Evolutionary conservation across 2,888 invertebrate species (phyloP), one percentile per base, ranked within the genome.

Genomic region (Lingula anatina): DNA sequence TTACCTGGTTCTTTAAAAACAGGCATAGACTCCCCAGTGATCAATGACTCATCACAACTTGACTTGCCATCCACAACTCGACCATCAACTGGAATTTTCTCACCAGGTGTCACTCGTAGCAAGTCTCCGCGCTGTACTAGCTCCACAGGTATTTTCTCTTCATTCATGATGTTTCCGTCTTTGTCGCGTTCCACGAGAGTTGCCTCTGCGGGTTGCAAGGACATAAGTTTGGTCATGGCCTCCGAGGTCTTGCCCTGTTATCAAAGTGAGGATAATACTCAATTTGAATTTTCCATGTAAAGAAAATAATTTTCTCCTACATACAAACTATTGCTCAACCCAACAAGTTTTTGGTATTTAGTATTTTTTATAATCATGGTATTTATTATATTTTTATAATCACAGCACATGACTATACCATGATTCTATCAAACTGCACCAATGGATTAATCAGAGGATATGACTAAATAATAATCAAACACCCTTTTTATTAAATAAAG

Each of bases 11-110:
- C 87, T 73, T 97, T 97, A 0, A 86, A 83, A 0, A 97, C 96
- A 0, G 97, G 96, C 94, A 99, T 93, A 3, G 92, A 90, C 73
- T 99, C 97, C 0, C 97, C 97, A 0, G 96, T 97, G 54, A 97
- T 96, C 9, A 97, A 83, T 5, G 94, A 92, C 76, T 97, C 96
- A 74, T 97, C 96, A 70, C 94, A 96, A 35, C 89, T 88, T 2
- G 92, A 93, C 65, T 86, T 85, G 0, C 97, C 97, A 47, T 85
- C 83, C n/a, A 84, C 75, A 1, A 97, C 94, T 68, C 87, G 86
- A 12, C 61, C 97, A 77, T 99, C 99, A 0, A 96, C 96, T 0
- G 99, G 95, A 7, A 99, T 89, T 77, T 97, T 97, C 1, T 90
- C 89, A 0, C 96, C 97, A 0, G 94, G 95, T 0, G 94, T 85